Evolutionary conservation across 2,113 vertebrate species (phyloP), one percentile per base, ranked within the genome.

Genomic region (Brachypteracias leptosomus): DNA sequence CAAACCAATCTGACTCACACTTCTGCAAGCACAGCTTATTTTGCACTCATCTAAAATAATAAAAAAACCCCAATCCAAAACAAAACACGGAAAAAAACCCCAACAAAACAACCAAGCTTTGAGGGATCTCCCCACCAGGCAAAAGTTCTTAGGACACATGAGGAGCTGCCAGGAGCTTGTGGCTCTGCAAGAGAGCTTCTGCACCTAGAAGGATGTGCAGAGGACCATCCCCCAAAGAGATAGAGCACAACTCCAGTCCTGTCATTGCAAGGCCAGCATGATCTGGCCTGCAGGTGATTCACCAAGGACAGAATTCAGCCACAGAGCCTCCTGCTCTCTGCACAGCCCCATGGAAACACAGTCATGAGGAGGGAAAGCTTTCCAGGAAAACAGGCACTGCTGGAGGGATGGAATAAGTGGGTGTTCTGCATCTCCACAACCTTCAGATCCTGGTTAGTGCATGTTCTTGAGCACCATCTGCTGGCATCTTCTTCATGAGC

Each of bases 381-480:
- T 40, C 42, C 59, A 61, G 57, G 55, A 55, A 71, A 88, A n/a
- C 18, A 42, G 31, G 52, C 1, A 0, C 46, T 54, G 65, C 66
- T 38, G 31, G n/a, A 67, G 58, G 52, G 7, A 49, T 44, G 6
- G 25, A 15, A 38, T 21, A 58, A 54, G 29, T 1, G 2, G 0
- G 4, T 74, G 57, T 65, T 22, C 66, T 54, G 74, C 57, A 57
- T 72, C 73, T 77, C 40, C 63, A 54, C 29, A 51, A 33, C 19
- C 21, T 40, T 38, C 44, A 16, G 7, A 13, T 11, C 47, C 66
- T 6, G 3, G 16, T 16, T 26, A 26, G 47, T 19, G 55, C n/a
- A 3, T 11, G 79, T 89, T 81, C 92, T 85, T 85, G 51, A 93
- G 92, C 94, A 89, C 94, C 89, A 93, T 72, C 95, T 97, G 91